Conservation (phyloP, 2,113 vertebrate genomes). For the Nymphicus hollandicus region DNA sequence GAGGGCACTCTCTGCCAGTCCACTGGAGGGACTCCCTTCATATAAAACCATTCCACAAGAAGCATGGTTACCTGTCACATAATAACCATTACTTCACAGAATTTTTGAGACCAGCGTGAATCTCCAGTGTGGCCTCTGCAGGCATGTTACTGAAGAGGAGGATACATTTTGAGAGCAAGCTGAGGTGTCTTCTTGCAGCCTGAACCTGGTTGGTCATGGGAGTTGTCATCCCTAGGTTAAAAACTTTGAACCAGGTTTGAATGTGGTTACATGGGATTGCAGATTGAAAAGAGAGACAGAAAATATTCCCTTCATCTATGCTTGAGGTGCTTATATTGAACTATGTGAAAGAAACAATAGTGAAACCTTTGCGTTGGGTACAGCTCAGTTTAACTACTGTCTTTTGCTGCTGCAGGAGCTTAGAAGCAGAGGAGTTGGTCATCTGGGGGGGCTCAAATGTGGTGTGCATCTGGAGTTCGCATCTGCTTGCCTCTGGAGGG, state of each 20-base stretch:
- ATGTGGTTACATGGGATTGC: not conserved
- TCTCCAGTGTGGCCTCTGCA: not conserved
- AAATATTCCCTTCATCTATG: not conserved
- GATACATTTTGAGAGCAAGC: not conserved
- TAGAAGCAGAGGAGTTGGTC: not conserved
- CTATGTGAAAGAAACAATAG: not conserved
- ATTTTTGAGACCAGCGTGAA: not conserved
- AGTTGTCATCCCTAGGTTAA: not conserved
- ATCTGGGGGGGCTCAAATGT: not conserved
- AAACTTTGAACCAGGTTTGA: not conserved
- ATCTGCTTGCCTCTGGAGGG: not conserved
- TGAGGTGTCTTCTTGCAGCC: not conserved
- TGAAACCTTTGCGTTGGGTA: not conserved
- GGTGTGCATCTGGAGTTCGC: not conserved
- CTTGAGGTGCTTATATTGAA: not conserved
- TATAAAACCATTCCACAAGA: not conserved
- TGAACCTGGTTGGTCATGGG: accelerated
- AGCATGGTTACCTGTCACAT: not conserved
- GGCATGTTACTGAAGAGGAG: not conserved
- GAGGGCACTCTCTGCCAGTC: not conserved
- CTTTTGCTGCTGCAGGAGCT: not conserved
- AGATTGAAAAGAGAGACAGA: not conserved
- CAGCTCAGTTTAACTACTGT: not conserved
- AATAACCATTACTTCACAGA: not conserved
- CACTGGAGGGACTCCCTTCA: accelerated